Evolutionary conservation across 2,113 vertebrate species (phyloP).

Genomic region (Ammospiza caudacuta): DNA sequence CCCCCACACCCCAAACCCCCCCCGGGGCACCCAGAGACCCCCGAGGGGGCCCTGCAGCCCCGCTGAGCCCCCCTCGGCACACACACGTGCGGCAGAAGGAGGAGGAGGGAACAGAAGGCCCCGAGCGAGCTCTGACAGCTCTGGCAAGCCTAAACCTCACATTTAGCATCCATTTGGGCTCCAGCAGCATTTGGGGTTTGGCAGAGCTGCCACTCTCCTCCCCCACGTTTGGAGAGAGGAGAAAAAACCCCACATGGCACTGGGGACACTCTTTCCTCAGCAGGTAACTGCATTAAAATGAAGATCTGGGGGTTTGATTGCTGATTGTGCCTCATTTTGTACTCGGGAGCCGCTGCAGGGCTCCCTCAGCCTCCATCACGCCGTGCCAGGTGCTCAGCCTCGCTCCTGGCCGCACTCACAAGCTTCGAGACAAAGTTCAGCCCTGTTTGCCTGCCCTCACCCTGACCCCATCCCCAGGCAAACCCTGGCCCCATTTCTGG

Average conservation of each 20-base stretch:
- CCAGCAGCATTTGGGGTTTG: not conserved
- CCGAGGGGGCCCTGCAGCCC: fast-evolving
- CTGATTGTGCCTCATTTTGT: not conserved
- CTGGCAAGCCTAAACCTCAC: not conserved
- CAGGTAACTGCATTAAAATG: not conserved
- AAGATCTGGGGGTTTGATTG: fast-evolving
- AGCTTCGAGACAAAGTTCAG: not conserved
- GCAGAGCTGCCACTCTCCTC: not conserved
- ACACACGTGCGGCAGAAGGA: not conserved
- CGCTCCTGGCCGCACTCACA: fast-evolving
- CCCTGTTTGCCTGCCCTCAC: fast-evolving
- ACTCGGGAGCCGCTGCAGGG: not conserved
- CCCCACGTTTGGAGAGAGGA: not conserved
- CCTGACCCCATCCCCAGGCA: fast-evolving
- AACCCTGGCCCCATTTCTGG: no score
- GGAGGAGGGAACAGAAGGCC: not conserved
- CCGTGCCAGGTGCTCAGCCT: fast-evolving
- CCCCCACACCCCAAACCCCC: not conserved
- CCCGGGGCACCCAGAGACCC: not conserved
- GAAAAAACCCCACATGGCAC: fast-evolving
- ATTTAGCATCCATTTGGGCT: not conserved
- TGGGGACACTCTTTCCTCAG: not conserved
- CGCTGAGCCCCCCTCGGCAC: fast-evolving
- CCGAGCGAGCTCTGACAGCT: not conserved
- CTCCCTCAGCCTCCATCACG: not conserved